Evolutionary conservation across 2,113 vertebrate species (phyloP).

Genomic region (Thamnophis sirtalis): DNA sequence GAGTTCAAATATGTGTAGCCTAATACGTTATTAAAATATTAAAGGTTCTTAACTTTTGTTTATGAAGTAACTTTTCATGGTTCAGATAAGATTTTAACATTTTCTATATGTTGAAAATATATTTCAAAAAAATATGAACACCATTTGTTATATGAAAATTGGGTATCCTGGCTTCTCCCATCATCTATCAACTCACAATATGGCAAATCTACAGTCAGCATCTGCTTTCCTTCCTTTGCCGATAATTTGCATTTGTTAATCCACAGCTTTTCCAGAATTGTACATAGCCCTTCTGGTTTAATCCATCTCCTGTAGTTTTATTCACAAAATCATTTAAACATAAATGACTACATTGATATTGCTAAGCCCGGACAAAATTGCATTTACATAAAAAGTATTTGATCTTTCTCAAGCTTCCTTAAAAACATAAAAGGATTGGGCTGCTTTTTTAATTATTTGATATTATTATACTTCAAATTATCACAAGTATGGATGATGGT

Average conservation of each 20-base stretch:
- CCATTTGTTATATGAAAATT: background rate
- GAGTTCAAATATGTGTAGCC: background rate
- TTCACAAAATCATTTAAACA: background rate
- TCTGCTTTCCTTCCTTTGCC: background rate
- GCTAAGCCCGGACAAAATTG: background rate
- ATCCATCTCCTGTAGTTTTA: background rate
- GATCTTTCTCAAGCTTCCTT: background rate
- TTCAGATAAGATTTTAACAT: background rate
- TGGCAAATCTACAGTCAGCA: background rate
- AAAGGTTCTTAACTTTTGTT: background rate
- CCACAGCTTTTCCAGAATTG: background rate
- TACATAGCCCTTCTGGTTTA: background rate
- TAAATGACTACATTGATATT: background rate
- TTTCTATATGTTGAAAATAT: background rate
- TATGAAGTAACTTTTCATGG: background rate
- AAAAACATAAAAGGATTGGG: background rate
- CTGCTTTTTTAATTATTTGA: background rate
- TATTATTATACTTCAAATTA: background rate
- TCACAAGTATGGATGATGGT: background rate
- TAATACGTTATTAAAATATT: background rate
- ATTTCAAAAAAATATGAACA: background rate
- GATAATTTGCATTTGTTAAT: background rate
- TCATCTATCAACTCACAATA: background rate
- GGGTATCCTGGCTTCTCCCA: background rate
- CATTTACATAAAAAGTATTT: background rate